Percentiles rank a stretch among this genome's conserved stretches.
Evolutionary conservation across 2,888 invertebrate genomes (phyloP).

Genomic region (Agonopterix subpropinquella): DNA sequence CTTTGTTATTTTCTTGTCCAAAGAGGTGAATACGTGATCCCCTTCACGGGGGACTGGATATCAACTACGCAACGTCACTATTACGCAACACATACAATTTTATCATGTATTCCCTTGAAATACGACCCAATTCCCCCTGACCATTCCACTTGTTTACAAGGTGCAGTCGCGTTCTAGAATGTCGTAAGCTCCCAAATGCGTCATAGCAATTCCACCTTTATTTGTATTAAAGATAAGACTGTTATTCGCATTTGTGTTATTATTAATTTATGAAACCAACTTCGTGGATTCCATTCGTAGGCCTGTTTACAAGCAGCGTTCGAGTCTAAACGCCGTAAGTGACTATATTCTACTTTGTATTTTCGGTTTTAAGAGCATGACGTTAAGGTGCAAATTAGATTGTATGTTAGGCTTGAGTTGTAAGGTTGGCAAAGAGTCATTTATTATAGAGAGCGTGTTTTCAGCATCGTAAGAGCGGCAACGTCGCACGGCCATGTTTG

Average conservation of each 20-base stretch:
- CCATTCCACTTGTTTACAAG: background rate
- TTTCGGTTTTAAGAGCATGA: background rate
- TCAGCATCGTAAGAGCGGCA: slow-evolving; percentile 46
- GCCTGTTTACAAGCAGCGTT: background rate
- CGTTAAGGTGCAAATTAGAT: background rate
- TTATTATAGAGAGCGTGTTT: slow-evolving; percentile 22
- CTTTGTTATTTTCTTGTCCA: too few relatives aligned
- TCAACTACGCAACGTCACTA: background rate
- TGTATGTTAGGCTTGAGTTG: background rate
- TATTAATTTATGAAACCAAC: too few relatives aligned
- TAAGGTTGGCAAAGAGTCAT: background rate
- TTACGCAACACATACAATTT: background rate
- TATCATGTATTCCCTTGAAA: background rate
- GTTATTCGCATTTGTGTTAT: too few relatives aligned
- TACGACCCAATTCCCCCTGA: background rate
- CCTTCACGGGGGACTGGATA: slow-evolving; percentile 16
- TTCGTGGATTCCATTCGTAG: background rate
- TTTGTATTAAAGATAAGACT: background rate
- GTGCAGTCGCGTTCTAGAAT: background rate
- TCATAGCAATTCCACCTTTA: background rate
- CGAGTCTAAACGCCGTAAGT: background rate
- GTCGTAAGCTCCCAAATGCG: background rate
- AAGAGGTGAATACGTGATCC: slow-evolving; percentile 24
- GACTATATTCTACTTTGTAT: background rate
- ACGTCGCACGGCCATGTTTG: slow-evolving; percentile 30